Conservation (phyloP, 2,888 invertebrate genomes). For the Drosophila subsilvestris region DNA sequence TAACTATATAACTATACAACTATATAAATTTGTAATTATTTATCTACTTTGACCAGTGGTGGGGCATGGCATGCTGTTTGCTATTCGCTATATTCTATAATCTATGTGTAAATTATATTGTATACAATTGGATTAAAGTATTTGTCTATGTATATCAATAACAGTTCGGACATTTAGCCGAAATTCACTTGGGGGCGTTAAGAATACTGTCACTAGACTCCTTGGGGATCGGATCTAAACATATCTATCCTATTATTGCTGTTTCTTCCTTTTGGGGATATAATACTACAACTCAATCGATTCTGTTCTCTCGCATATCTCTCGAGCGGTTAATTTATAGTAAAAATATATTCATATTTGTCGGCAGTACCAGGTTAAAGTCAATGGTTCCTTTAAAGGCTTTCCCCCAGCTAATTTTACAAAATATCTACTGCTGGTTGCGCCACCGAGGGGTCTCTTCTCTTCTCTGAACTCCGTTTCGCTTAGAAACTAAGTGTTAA, state of each 20-base stretch:
- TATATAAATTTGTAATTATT: slow-evolving; percentile 35
- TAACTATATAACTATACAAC: slow-evolving; percentile 27
- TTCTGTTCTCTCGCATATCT: neutral
- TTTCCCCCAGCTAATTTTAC: slow-evolving; percentile 6
- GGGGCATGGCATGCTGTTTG: slow-evolving; percentile 36
- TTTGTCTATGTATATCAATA: slow-evolving; percentile 41
- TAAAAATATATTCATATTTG: slow-evolving; percentile 24
- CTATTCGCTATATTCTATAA: slow-evolving; percentile 29
- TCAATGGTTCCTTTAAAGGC: neutral
- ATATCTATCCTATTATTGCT: slow-evolving; percentile 31
- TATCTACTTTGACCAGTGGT: slow-evolving; percentile 39
- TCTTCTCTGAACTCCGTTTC: slow-evolving; percentile 24
- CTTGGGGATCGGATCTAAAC: slow-evolving; percentile 1
- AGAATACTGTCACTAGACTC: slow-evolving; percentile 49
- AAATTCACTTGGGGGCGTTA: slow-evolving; percentile 72
- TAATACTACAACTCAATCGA: slow-evolving; percentile 4
- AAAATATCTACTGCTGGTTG: slow-evolving; percentile 13
- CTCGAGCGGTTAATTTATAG: slow-evolving; percentile 13
- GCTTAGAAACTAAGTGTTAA: slow-evolving; percentile 15
- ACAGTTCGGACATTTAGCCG: slow-evolving; percentile 35
- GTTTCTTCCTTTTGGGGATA: slow-evolving; percentile 18
- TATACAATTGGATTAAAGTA: slow-evolving; percentile 52
- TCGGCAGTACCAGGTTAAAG: neutral
- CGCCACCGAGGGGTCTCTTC: neutral
- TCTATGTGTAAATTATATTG: slow-evolving; percentile 33